Evolutionary conservation across 2,888 invertebrate genomes (phyloP), one percentile per base, ranked within the genome.

Genomic region (Apamea anceps): DNA sequence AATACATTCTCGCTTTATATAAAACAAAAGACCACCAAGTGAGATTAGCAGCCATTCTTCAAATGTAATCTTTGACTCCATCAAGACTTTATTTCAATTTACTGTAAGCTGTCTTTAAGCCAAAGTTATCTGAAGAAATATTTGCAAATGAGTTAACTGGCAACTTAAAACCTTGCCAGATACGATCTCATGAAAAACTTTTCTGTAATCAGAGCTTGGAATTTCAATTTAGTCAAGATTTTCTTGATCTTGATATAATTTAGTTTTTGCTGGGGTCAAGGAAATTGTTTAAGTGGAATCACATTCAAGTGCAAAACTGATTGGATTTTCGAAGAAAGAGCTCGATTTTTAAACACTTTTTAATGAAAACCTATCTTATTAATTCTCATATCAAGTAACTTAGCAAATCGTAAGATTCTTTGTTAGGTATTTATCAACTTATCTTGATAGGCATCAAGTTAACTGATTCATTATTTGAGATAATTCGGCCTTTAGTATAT

Each of bases 101-200:
- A 54, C 67, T 70, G 45, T 75, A 80, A 87, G 65, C 77, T 83
- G 67, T 68, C 71, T 74, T 75, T 48, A 72, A 83, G 66, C 67
- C 77, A 72, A 79, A 79, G 7, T 80, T 57, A 70, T 74, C 51
- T 42, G 10, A 57, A 77, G 72, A 75, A 83, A 78, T 87, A 87
- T 87, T 85, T 77, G 79, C 62, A 75, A 80, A 83, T 75, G 72
- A 83, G 62, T 75, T 79, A 76, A 81, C 63, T 72, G 67, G 54
- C 28, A 65, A 81, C 74, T 86, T 81, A 37, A n/a, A 74, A 81
- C 79, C 72, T 77, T 82, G 60, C 42, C 3, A 54, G 79, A 83
- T 83, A 77, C 60, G 77, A 79, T 83, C 83, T 80, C 45, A 45
- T 77, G 57, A 77, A 79, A 72, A 65, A 80, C 70, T 79, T 87